A percentile compares a stretch with the other conserved stretches of the same genome.
phyloP scores from a whole-genome alignment of 2,113 vertebrate genomes.

The Porphyrio hochstetteri region DNA sequence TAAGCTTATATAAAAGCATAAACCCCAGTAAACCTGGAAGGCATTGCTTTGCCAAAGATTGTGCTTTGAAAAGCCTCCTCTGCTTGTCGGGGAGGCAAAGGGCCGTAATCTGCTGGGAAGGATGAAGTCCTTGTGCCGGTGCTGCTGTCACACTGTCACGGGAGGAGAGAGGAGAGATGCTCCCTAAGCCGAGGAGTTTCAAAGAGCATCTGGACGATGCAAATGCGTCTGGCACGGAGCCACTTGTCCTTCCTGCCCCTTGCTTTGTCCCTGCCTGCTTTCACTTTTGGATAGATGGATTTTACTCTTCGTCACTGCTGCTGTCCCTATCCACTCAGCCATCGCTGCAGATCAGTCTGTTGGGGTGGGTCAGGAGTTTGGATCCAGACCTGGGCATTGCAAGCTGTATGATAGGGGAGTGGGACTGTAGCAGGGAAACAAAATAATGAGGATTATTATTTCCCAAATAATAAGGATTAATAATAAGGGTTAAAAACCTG shows the following conservation, averaged over 20 bases:
- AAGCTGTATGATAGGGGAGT: not conserved
- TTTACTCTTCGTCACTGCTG: not conserved
- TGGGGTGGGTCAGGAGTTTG: not conserved
- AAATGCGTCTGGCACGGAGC: rapidly evolving
- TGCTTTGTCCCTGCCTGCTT: not conserved
- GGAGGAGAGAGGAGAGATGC: not conserved
- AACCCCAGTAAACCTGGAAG: not conserved
- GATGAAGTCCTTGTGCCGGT: not conserved
- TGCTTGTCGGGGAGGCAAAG: not conserved
- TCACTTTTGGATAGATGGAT: not conserved
- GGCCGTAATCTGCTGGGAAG: not conserved
- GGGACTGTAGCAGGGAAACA: not conserved
- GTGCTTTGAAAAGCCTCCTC: not conserved
- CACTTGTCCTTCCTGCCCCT: not conserved
- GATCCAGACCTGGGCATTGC: rapidly evolving
- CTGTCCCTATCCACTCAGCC: rapidly evolving
- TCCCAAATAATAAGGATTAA: not conserved
- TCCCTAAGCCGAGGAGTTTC: not conserved
- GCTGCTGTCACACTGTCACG: not conserved
- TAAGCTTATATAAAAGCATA: not conserved
- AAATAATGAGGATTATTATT: not conserved
- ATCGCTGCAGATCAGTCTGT: not conserved
- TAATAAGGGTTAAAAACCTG: not conserved
- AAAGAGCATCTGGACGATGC: not conserved
- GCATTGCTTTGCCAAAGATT: not conserved